Percentiles rank a stretch among this genome's conserved stretches.
Conservation (phyloP, 1,140 invertebrate genomes). For the Bombyx mori region ASM3026992v2 NC_085118.1:3469001-3469500, state of each 20-base stretch:
- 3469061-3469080: constrained; percentile 1
- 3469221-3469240: constrained; percentile 22
- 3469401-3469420: background rate
- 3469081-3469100: constrained; percentile 18
- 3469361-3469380: too few relatives aligned
- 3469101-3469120: constrained; percentile 22
- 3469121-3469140: constrained; percentile 59
- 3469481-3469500: too few relatives aligned
- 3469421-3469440: too few relatives aligned
- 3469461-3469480: too few relatives aligned
- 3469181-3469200: constrained; percentile 22
- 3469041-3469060: too few relatives aligned
- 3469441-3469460: too few relatives aligned
- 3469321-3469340: constrained; percentile 1
- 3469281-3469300: constrained; percentile 2
- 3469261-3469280: background rate
- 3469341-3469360: too few relatives aligned
- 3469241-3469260: constrained; percentile 2
- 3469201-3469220: constrained; percentile 32
- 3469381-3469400: too few relatives aligned
- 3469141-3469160: constrained; percentile 53
- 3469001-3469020: too few relatives aligned
- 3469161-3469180: constrained; percentile 34
- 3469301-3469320: constrained; percentile 6
- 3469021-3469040: too few relatives aligned